phyloP scores from a whole-genome alignment of 2,797 vertebrate genomes.

The Pelodytes ibericus region DNA sequence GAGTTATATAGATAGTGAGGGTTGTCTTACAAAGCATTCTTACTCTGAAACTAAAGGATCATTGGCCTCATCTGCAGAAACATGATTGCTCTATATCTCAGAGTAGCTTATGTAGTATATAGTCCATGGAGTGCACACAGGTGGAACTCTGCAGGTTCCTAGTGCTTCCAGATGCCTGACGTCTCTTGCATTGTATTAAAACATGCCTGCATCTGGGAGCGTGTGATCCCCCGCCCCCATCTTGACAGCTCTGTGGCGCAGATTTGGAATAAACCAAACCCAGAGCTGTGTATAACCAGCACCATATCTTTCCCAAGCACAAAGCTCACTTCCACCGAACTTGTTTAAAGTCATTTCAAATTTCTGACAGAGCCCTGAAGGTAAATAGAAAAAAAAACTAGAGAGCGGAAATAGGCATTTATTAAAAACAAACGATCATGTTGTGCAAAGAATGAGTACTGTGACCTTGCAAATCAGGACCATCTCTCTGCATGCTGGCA shows the following conservation, averaged over 20 bases:
- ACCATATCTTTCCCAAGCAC: constrained; percentile 38
- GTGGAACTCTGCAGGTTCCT: too few species aligned
- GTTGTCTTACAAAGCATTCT: too few species aligned
- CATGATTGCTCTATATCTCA: too few species aligned
- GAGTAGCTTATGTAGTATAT: too few species aligned
- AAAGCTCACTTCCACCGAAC: constrained; percentile 42
- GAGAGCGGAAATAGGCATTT: constrained; percentile 37
- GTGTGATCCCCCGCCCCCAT: constrained; percentile 5
- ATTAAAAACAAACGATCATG: constrained; percentile 48
- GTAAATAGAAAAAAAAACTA: constrained; percentile 22
- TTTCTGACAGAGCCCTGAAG: constrained; percentile 51
- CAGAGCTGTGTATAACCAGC: constrained; percentile 49
- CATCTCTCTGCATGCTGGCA: constrained; percentile 1
- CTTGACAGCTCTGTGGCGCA: constrained; percentile 40
- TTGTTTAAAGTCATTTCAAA: constrained; percentile 54
- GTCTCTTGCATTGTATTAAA: neutral
- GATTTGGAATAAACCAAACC: constrained; percentile 44
- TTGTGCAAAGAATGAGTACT: neutral
- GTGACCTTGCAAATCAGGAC: constrained; percentile 18
- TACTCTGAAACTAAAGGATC: too few species aligned
- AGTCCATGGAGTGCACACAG: too few species aligned
- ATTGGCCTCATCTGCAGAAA: too few species aligned
- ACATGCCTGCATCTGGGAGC: neutral
- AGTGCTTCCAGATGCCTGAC: too few species aligned
- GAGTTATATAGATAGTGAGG: too few species aligned